Base-by-base conservation (phyloP, 2,888 invertebrate genomes). In the Trachelus stipa region DNA sequence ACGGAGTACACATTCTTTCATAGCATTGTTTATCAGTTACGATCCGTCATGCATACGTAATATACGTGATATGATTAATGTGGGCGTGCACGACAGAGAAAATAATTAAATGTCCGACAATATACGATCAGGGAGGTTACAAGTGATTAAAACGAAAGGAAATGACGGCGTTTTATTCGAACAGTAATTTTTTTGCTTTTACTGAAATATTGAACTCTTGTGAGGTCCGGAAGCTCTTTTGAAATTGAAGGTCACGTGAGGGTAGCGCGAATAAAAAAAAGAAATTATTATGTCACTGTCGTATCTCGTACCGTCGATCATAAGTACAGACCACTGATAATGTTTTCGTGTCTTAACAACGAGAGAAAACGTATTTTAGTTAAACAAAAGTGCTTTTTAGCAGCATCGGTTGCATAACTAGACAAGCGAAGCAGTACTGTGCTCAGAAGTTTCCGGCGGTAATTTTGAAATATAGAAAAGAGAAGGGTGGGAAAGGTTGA, bases 261-360 rank as follows among this genome's bases (percentile, higher is more conserved):
- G 23, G 56, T 56, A 15, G 23, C 9, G 56, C 23, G 1, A 56
- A 56, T 1, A 23, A 56, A 9, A 56, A 15, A 9, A 56, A 34
- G 9, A 40, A 40, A 40, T 23, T 40, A 40, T 15, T 40, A 40
- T 15, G 40, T 40, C 40, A 40, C 40, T 40, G 40, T 40, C 40
- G 40, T 40, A 40, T 40, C 23, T 40, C 23, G 40, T 40, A 40
- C 40, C 40, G 23, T 56, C 56, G 56, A 56, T 56, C 56, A 56
- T 23, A 56, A 56, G 56, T 56, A 56, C 56, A 56, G 56, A 56
- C 23, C 73, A 75, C 71, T 78, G 75, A 74, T 34, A 75, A 76
- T 76, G 73, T 76, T 73, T 79, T 68, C 78, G 76, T 80, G 71
- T 78, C 76, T 79, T 56, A 77, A 77, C 15, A 69, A 75, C 75